A percentile compares a stretch with the other conserved stretches of the same genome.
These are phyloP conservation scores for Dilophus febrilis DNA, from an alignment of 2,888 invertebrate genomes.

Conservation along the genomic window DNA sequence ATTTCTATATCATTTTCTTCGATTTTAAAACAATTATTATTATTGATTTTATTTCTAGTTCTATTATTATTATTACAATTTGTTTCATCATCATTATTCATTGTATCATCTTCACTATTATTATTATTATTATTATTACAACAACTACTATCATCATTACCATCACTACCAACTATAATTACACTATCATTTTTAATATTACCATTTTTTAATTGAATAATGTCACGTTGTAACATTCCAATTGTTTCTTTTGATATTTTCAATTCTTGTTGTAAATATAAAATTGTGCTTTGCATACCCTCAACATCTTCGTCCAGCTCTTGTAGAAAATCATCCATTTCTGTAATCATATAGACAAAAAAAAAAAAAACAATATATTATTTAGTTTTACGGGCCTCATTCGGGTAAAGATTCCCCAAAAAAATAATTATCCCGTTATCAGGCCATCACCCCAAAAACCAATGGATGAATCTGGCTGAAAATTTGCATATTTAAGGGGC, in stretches of 20 bases:
- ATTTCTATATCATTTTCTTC: background rate
- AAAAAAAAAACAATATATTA: no score
- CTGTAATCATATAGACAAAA: no score
- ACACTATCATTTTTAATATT: background rate
- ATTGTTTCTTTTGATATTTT: conserved; percentile 61
- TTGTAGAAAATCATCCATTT: conserved; percentile 86
- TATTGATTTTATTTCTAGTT: background rate
- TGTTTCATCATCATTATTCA: background rate
- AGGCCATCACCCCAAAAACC: no score
- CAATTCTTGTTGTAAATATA: conserved; percentile 83
- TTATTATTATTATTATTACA: background rate
- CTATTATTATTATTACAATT: background rate
- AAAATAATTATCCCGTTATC: no score
- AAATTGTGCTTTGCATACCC: conserved; percentile 95
- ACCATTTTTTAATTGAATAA: conserved; percentile 18
- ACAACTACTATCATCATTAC: background rate
- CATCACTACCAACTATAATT: background rate
- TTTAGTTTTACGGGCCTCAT: no score
- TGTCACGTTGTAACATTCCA: conserved; percentile 43
- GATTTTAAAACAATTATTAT: background rate
- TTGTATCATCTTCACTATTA: background rate
- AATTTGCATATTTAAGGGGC: no score
- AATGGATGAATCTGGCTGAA: no score
- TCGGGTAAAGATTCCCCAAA: no score
- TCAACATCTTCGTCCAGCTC: conserved; percentile 95